Conservation (phyloP, 2,888 invertebrate species). For the Coronaproctus castanopsis region DNA sequence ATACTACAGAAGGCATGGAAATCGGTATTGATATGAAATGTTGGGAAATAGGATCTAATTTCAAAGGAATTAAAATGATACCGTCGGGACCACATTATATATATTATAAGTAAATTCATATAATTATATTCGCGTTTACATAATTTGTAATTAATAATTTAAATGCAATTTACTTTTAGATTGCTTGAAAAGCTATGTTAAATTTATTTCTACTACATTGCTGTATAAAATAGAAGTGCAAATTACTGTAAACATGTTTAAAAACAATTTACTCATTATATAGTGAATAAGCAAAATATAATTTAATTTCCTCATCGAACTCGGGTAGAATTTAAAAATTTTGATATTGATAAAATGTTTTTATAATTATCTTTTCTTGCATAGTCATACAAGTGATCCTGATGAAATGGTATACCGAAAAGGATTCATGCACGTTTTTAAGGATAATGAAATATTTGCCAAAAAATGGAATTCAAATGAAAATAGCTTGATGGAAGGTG, state of each 20-base stretch:
- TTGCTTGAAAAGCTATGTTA: too few relatives aligned
- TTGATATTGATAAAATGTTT: too few relatives aligned
- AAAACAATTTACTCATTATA: too few relatives aligned
- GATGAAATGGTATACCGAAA: constrained; percentile 38
- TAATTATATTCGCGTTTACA: constrained; percentile 23
- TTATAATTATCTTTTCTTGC: too few relatives aligned
- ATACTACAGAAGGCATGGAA: constrained; percentile 76
- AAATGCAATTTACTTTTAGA: too few relatives aligned
- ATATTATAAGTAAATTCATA: constrained; percentile 49
- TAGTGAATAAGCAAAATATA: too few relatives aligned
- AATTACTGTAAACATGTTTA: too few relatives aligned
- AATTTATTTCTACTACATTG: too few relatives aligned
- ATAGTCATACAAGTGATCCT: constrained; percentile 32
- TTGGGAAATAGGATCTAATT: constrained; percentile 78
- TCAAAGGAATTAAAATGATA: constrained; percentile 94
- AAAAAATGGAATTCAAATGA: constrained; percentile 73
- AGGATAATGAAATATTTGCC: constrained; percentile 59
- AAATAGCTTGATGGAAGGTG: constrained; percentile 39
- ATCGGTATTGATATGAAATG: constrained; percentile 87
- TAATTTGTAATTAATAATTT: constrained; percentile 40
- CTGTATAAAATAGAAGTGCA: too few relatives aligned
- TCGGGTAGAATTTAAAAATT: too few relatives aligned
- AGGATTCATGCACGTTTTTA: constrained; percentile 72
- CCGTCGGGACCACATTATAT: constrained; percentile 89
- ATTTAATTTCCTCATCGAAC: too few relatives aligned